A percentile compares a stretch with the other conserved stretches of the same genome.
Conservation (phyloP, 2,888 invertebrate species). For the Ophion ellenae region DNA sequence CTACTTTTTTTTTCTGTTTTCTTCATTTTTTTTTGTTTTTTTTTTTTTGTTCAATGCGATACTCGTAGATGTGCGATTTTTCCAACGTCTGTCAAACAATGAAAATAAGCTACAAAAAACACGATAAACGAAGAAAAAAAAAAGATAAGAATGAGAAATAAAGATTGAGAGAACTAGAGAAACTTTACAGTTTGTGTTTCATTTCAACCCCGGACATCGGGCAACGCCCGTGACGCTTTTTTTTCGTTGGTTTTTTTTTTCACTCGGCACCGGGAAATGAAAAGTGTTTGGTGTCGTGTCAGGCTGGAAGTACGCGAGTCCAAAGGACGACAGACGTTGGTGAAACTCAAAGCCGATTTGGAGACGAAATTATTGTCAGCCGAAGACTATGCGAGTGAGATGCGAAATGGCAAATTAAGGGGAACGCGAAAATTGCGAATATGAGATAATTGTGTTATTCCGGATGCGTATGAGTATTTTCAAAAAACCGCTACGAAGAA, state of each 20-base stretch:
- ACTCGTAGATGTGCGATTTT: slow-evolving; percentile 68
- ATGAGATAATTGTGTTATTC: too few species aligned
- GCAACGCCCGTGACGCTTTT: slow-evolving; percentile 16
- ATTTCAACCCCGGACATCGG: slow-evolving; percentile 60
- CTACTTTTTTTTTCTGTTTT: slow-evolving; percentile 1
- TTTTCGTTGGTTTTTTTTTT: slow-evolving; percentile 7
- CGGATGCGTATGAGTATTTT: too few species aligned
- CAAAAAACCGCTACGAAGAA: too few species aligned
- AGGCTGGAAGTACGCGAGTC: neutral
- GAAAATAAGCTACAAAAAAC: slow-evolving; percentile 43
- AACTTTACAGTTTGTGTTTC: slow-evolving; percentile 55
- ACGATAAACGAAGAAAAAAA: slow-evolving; percentile 28
- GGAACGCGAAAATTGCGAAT: neutral
- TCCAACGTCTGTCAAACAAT: slow-evolving; percentile 72
- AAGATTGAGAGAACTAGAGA: slow-evolving; percentile 42
- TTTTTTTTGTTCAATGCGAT: slow-evolving; percentile 58
- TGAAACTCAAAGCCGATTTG: slow-evolving; percentile 1
- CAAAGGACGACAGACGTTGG: slow-evolving; percentile 36
- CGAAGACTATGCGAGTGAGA: neutral
- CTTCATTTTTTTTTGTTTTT: slow-evolving; percentile 2
- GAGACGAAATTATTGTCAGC: neutral
- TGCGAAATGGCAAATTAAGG: neutral
- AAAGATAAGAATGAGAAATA: slow-evolving; percentile 33
- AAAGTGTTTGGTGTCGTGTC: neutral
- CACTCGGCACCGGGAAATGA: neutral